Percentiles rank a stretch among this genome's conserved stretches.
Evolutionary conservation across 37 sponge, comb jelly and placozoan genomes (phyloP).

Genomic region (Chondrosia reniformis): DNA sequence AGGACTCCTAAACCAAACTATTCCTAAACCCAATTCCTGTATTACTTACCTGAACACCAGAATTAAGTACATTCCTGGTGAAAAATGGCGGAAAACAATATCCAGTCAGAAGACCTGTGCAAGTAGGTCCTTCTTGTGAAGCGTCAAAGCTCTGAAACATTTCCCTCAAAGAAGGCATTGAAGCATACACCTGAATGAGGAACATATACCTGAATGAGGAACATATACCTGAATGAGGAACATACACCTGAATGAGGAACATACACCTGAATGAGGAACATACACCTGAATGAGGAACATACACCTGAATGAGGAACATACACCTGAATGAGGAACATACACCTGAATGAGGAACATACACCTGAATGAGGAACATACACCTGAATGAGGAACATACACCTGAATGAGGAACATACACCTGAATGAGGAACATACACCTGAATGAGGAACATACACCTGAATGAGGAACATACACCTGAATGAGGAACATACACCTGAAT

Average conservation of each 20-base stretch:
- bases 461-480: background rate
- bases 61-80: background rate
- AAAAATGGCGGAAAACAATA: background rate
- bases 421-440: background rate
- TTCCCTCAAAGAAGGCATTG: background rate
- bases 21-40: too few species aligned
- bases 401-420: background rate
- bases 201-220: background rate
- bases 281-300: background rate
- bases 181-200: background rate
- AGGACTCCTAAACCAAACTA: too few species aligned
- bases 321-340: background rate
- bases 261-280: background rate
- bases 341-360: background rate
- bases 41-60: constrained; percentile 3
- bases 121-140: background rate
- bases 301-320: background rate
- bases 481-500: background rate
- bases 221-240: background rate
- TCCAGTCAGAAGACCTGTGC: background rate
- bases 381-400: background rate
- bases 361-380: background rate
- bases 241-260: background rate
- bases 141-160: background rate
- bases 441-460: background rate